Evolutionary conservation across 2,113 vertebrate species (phyloP).

Genomic region (Seriola rivoliana): DNA sequence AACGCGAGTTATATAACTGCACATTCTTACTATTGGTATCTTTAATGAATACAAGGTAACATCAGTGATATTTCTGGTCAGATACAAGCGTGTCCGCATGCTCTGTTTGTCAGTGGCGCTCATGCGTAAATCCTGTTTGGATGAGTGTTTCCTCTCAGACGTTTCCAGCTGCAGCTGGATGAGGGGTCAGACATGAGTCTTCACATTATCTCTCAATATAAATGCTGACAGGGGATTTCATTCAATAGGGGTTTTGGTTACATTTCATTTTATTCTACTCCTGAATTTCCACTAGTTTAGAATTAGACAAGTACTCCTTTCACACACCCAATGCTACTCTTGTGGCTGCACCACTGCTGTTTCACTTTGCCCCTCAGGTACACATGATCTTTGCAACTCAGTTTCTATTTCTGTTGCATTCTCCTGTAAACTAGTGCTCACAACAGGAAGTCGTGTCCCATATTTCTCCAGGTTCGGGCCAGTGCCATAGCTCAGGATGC

Average conservation of each 20-base stretch:
- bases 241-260: background rate
- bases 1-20: background rate
- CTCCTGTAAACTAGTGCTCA: background rate
- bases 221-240: background rate
- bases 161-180: background rate
- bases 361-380: slow-evolving; percentile 47
- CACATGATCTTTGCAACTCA: slow-evolving; percentile 32
- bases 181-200: background rate
- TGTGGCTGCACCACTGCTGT: slow-evolving; percentile 25
- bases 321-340: slow-evolving; percentile 11
- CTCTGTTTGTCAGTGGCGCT: slow-evolving; percentile 8
- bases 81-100: background rate
- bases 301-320: slow-evolving; percentile 18
- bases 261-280: background rate
- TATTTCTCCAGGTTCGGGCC: slow-evolving; percentile 88
- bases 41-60: background rate
- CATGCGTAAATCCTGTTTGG: slow-evolving; percentile 36
- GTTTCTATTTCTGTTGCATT: background rate
- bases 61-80: background rate
- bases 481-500: slow-evolving; percentile 96
- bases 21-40: background rate
- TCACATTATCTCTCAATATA: background rate
- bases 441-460: background rate
- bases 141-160: background rate
- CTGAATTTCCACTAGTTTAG: background rate